Base-by-base conservation (phyloP, 2,113 vertebrate genomes). In the Solea solea region DNA sequence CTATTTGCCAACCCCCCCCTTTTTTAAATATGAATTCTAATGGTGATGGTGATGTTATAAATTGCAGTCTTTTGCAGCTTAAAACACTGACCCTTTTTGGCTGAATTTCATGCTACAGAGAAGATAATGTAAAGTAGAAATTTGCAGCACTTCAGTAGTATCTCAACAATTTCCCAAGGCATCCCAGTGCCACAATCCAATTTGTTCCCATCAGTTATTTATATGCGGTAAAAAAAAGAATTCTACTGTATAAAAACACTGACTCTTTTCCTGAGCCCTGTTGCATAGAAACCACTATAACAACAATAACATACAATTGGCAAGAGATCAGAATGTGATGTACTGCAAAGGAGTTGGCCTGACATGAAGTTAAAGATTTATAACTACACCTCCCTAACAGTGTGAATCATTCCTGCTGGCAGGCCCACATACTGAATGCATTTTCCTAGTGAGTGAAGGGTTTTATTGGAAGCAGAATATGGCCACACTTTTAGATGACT, bases 1-100 rank as follows among this genome's bases (percentile, higher is more conserved):
- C 60, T 15, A 61, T 53, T 60, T 74, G 69, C 3, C 67, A 53
- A 41, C 11, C 64, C 85, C 73, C 73, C 74, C 62, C 64, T 60
- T 57, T 55, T 74, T 80, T 78, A 58, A 78, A 74, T 63, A 80
- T 82, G 73, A 55, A 68, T 68, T 41, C 55, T 45, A 57, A 57
- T 34, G 25, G 21, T 41, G 3, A 16, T 21, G 21, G 21, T 21
- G 21, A 21, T 21, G 21, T 21, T 21, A 21, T 21, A 21, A 21
- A 21, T 21, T 21, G 21, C 21, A 21, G 21, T 21, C 21, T 16
- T 67, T 68, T 62, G 9, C 56, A 62, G 27, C 40, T 39, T 58
- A 15, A 68, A 69, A 48, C 0, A 45, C 15, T 45, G 13, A 55
- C 56, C 9, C 54, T 48, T 25, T 53, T 34, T 34, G 2, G 34